Percentiles rank a stretch among this genome's conserved stretches.
Conservation (phyloP, 2,113 vertebrate species). For the Sphaerodactylus townsendi region DNA sequence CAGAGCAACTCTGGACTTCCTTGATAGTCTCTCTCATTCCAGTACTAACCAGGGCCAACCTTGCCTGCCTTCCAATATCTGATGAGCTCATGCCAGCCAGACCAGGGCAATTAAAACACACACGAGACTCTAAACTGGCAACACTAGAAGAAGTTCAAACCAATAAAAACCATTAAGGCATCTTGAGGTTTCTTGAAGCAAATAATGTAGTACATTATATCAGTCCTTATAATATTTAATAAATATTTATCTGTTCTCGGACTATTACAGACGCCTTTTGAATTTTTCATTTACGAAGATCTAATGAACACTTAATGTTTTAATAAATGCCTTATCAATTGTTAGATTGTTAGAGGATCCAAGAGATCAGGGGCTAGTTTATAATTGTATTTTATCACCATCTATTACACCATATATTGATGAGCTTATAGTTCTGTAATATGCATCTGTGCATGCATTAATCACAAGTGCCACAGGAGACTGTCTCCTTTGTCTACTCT, state of each 20-base stretch:
- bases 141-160: not conserved
- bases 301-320: slow-evolving; percentile 12
- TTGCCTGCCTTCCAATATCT: too few relatives aligned
- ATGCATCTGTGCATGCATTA: slow-evolving; percentile 2
- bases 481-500: not conserved
- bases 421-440: slow-evolving; percentile 8
- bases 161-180: not conserved
- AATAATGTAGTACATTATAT: not conserved
- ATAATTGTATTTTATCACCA: slow-evolving; percentile 5
- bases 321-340: slow-evolving; percentile 28
- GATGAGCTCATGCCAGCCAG: too few relatives aligned
- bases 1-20: too few relatives aligned
- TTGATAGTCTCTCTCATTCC: too few relatives aligned
- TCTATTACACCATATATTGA: slow-evolving; percentile 4
- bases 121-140: not conserved
- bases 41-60: too few relatives aligned
- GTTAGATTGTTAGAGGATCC: not conserved
- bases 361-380: not conserved
- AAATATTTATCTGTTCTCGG: slow-evolving; percentile 17
- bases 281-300: slow-evolving; percentile 12
- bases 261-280: slow-evolving; percentile 1
- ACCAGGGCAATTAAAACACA: not conserved
- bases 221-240: slow-evolving; percentile 1
- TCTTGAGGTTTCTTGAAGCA: not conserved
- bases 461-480: not conserved